Conservation (phyloP, 2,797 vertebrate genomes). For the Huso huso region DNA sequence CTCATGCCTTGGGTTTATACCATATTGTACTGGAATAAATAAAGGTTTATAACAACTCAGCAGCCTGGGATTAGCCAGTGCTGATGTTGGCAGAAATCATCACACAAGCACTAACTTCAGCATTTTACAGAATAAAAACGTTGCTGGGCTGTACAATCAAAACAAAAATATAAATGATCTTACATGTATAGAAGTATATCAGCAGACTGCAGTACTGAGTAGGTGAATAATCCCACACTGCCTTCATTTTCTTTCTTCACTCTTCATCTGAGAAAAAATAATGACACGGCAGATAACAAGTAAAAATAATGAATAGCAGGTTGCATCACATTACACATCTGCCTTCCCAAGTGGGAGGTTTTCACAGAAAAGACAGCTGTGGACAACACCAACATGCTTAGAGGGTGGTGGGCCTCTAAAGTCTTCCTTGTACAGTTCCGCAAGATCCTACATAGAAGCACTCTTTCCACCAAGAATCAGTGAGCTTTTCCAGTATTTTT, state of each 20-base stretch:
- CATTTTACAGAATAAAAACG: constrained; percentile 9
- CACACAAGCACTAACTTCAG: not conserved
- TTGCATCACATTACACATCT: constrained; percentile 12
- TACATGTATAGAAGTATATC: constrained; percentile 92
- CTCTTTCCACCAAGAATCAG: too few relatives aligned
- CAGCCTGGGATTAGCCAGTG: not conserved
- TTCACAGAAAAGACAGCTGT: too few relatives aligned
- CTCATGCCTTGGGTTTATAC: too few relatives aligned
- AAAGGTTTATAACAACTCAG: too few relatives aligned
- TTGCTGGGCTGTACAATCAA: not conserved
- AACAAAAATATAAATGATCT: constrained; percentile 32
- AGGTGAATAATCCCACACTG: constrained; percentile 80
- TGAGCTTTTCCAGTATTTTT: too few relatives aligned
- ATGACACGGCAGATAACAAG: constrained; percentile 3
- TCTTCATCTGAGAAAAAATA: constrained; percentile 67
- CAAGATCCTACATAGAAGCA: too few relatives aligned
- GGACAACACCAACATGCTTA: too few relatives aligned
- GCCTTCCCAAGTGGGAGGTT: too few relatives aligned
- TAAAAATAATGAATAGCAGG: constrained; percentile 8
- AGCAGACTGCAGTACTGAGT: constrained; percentile 88
- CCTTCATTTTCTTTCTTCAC: constrained; percentile 70
- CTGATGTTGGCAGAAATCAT: not conserved
- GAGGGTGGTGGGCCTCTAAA: too few relatives aligned
- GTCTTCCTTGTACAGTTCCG: too few relatives aligned
- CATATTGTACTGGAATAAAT: too few relatives aligned